A percentile compares a stretch with the other conserved stretches of the same genome.
Conservation (phyloP, 2,888 invertebrate species). For the Amiota mariae region DNA sequence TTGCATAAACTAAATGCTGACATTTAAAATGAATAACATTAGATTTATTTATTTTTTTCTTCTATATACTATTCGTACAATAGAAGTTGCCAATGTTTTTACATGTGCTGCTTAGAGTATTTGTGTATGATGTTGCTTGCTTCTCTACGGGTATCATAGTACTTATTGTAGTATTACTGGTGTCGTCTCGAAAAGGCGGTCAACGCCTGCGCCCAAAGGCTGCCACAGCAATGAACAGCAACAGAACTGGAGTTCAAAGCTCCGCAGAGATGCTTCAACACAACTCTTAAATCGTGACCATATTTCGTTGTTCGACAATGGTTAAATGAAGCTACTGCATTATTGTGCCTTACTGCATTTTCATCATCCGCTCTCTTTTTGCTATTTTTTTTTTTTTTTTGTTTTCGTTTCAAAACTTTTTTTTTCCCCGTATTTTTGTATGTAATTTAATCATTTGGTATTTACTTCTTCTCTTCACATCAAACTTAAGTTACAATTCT, state of each 20-base stretch:
- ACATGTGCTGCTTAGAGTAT: constrained; percentile 8
- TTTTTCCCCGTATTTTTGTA: constrained; percentile 29
- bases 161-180: constrained; percentile 25
- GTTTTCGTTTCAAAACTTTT: neutral
- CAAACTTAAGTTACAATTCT: constrained; percentile 29
- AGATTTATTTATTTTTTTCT: neutral
- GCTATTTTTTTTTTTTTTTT: constrained; percentile 26
- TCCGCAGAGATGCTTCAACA: constrained; percentile 17
- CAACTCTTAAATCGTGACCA: constrained; percentile 45
- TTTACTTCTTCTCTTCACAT: constrained; percentile 35
- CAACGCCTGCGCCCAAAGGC: constrained; percentile 46
- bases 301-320: constrained; percentile 37
- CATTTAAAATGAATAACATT: constrained; percentile 47
- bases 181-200: constrained; percentile 28
- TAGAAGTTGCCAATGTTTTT: neutral
- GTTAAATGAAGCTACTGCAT: constrained; percentile 29
- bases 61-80: neutral
- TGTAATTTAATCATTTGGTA: constrained; percentile 32
- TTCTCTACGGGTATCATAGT: neutral
- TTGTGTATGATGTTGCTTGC: neutral
- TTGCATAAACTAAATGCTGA: constrained; percentile 44
- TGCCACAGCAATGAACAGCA: constrained; percentile 9
- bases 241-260: constrained; percentile 27
- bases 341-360: constrained; percentile 12
- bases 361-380: neutral